Evolutionary conservation across 2,888 invertebrate genomes (phyloP), one percentile per base, ranked within the genome.

Genomic region (Anthoptus insignis): DNA sequence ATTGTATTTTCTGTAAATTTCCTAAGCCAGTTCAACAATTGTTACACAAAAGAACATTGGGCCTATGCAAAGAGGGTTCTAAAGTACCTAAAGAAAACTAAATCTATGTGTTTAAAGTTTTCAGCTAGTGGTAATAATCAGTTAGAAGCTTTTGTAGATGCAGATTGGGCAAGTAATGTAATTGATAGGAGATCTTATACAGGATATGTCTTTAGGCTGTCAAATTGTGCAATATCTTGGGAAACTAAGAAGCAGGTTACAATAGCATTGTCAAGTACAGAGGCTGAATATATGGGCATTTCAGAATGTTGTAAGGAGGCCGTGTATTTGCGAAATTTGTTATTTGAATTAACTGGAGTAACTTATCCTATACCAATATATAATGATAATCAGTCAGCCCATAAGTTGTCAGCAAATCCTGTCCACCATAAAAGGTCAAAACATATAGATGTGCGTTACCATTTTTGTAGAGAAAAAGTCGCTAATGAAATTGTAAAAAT

Each of bases 51-150:
- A n/a, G n/a, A n/a, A n/a, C n/a, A n/a, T n/a, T n/a, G n/a, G n/a
- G n/a, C n/a, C n/a, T n/a, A n/a, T 68, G 68, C 56, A 32, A 74
- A 69, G 57, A 42, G 68, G 37, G 14, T 72, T n/a, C 64, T 73
- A 49, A 69, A 58, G 60, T 71, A 71, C 65, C 60, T 71, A 50
- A 22, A 61, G 27, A 52, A 21, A 45, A 72, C 70, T 47, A 69
- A 65, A 59, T 9, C 59, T 68, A 65, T 65, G 50, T 3, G 66
- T 53, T 47, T 75, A 16, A 71, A 65, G 22, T 73, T 64, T 69
- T 45, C 21, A 61, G 50, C 60, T 16, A 32, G 2, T 8, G 59
- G 54, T 16, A 42, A 63, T 59, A 22, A 54, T 59, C 34, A 71
- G 42, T 24, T 71, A 50, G 59, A 16, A 39, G 70, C 69, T 11